phyloP scores from a whole-genome alignment of 92 coral and sea anemone genomes.

The Paramuricea clavata region DNA sequence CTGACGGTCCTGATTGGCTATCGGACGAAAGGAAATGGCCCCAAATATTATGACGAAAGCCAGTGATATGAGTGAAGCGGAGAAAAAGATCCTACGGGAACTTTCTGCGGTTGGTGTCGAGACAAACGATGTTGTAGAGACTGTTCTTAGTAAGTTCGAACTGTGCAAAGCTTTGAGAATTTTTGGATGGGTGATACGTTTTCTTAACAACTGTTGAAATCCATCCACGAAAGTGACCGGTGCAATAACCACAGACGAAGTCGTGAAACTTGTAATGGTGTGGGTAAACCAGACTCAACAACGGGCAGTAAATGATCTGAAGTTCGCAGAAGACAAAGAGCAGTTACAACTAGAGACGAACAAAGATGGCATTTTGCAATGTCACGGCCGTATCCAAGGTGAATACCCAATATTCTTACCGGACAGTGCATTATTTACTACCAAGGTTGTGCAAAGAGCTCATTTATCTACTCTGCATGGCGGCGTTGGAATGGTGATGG shows the following conservation, averaged over 20 bases:
- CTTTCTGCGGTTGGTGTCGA: constrained; percentile 50
- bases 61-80: constrained; percentile 39
- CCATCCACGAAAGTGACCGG: constrained; percentile 17
- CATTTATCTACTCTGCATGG: no score
- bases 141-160: constrained; percentile 33
- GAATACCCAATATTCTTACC: constrained; percentile 29
- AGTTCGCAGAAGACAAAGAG: no score
- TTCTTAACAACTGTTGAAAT: no score
- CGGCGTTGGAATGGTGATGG: no score
- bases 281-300: neutral
- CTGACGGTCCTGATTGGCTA: constrained; percentile 60
- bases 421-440: neutral
- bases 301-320: neutral
- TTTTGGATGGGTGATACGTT: no score
- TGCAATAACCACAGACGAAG: neutral
- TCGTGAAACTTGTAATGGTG: neutral
- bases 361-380: no score
- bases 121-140: constrained; percentile 19
- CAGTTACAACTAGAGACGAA: no score
- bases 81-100: constrained; percentile 47
- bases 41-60: constrained; percentile 40
- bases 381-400: no score
- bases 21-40: constrained; percentile 55
- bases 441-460: no score
- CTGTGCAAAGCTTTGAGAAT: no score